phyloP scores from a whole-genome alignment of 53 echinoderm and acorn worm species.

The Echinarachnius parma region DNA sequence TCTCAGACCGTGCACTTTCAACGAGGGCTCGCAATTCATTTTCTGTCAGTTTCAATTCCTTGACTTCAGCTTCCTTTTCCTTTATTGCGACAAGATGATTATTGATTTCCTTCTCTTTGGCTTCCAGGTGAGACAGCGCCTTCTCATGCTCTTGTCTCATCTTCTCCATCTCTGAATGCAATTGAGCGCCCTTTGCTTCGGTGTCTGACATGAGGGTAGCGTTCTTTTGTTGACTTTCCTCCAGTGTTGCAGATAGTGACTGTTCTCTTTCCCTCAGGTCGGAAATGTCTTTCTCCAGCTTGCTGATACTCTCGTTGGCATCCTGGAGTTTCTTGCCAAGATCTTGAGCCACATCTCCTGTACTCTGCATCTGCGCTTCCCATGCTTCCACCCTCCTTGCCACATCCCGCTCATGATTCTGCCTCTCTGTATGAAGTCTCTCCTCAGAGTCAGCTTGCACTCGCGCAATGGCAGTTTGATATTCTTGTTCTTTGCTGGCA shows the following conservation, averaged over 20 bases:
- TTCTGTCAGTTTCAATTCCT: conserved; percentile 22
- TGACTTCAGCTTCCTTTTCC: conserved; percentile 33
- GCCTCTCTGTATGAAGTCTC: conserved; percentile 41
- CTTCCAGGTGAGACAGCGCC: conserved; percentile 19
- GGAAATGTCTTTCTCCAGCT: conserved; percentile 54
- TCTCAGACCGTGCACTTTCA: conserved; percentile 29
- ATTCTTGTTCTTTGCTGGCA: conserved; percentile 12
- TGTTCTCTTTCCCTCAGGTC: conserved; percentile 54
- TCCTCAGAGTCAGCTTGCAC: conserved; percentile 32
- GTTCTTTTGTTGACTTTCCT: conserved; percentile 48
- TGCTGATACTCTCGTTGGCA: conserved; percentile 56
- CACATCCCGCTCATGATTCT: conserved; percentile 64
- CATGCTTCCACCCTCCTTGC: conserved; percentile 63
- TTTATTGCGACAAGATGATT: conserved; percentile 16
- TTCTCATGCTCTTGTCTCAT: conserved; percentile 21
- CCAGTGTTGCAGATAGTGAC: conserved; percentile 36
- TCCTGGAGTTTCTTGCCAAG: conserved; percentile 64
- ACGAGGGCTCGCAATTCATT: conserved; percentile 23
- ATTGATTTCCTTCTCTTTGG: conserved; percentile 27
- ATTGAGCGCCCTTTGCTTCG: conserved; percentile 25
- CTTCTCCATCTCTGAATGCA: conserved; percentile 17
- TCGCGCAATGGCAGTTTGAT: conserved; percentile 6
- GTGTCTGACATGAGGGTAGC: conserved; percentile 3
- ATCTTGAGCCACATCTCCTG: conserved; percentile 64
- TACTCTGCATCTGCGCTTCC: conserved; percentile 76